A percentile compares a stretch with the other conserved stretches of the same genome.
These are phyloP conservation scores for Cygnus atratus DNA, from an alignment of 2,113 vertebrate species.

Conservation along the genomic window DNA sequence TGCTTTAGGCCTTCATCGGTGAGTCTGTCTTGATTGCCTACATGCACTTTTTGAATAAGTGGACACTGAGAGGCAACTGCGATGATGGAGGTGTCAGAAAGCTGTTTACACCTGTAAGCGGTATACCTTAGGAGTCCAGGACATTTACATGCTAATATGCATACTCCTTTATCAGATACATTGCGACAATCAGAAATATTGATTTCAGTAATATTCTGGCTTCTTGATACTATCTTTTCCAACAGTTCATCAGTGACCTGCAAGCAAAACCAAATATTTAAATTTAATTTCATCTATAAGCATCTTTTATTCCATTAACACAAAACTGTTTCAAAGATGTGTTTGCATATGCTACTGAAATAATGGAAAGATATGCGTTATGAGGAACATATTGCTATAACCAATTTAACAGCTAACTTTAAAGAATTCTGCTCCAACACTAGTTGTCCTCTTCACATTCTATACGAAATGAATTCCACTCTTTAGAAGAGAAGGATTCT, in stretches of 20 bases:
- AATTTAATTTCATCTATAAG: neutral
- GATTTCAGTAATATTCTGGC: conserved; percentile 95
- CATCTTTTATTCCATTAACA: neutral
- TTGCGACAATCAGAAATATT: conserved; percentile 97
- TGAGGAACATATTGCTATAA: neutral
- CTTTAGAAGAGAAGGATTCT: neutral
- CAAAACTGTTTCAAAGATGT: neutral
- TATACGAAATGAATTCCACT: neutral
- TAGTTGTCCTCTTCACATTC: neutral
- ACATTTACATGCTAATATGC: conserved; percentile 90
- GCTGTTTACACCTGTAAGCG: conserved; percentile 96
- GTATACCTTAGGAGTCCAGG: conserved; percentile 92
- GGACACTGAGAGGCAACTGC: conserved; percentile 90
- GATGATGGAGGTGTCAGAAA: conserved; percentile 90
- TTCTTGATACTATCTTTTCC: conserved; percentile 93
- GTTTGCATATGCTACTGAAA: neutral
- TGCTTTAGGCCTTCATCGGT: conserved; percentile 92
- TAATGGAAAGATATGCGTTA: neutral
- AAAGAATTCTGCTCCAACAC: neutral
- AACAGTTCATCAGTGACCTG: conserved; percentile 95
- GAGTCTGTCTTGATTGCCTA: conserved; percentile 97
- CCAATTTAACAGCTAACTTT: neutral
- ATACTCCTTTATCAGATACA: conserved; percentile 91
- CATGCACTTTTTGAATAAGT: conserved; percentile 93
- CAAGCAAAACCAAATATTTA: neutral